phyloP scores from a whole-genome alignment of 1,140 invertebrate genomes.

The Aleiodes sp. region DNA sequence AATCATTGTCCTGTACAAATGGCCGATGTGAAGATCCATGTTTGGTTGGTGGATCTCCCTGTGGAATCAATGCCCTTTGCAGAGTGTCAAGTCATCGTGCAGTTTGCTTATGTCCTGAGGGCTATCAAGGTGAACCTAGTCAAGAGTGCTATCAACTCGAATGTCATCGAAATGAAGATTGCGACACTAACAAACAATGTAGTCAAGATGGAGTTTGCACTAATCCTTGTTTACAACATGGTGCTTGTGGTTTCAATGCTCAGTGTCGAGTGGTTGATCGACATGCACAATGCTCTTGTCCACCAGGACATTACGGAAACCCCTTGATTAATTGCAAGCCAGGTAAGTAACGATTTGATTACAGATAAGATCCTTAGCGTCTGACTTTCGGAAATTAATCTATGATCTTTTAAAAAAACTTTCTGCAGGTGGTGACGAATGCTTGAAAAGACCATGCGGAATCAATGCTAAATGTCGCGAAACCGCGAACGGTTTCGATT shows the following conservation, averaged over 20 bases:
- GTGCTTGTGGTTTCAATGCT: constrained; percentile 84
- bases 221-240: constrained; percentile 82
- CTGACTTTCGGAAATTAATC: background rate
- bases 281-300: constrained; percentile 83
- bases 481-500: constrained; percentile 75
- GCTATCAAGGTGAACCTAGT: constrained; percentile 81
- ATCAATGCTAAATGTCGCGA: constrained; percentile 84
- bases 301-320: constrained; percentile 86
- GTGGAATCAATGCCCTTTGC: constrained; percentile 81
- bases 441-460: constrained; percentile 83
- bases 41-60: constrained; percentile 69
- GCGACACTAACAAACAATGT: constrained; percentile 81
- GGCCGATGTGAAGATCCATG: constrained; percentile 84
- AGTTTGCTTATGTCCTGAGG: constrained; percentile 87
- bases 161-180: constrained; percentile 81
- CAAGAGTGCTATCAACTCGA: constrained; percentile 79
- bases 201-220: constrained; percentile 77
- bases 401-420: background rate
- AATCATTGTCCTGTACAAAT: constrained; percentile 78
- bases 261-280: constrained; percentile 84
- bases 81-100: constrained; percentile 79
- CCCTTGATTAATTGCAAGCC: constrained; percentile 80
- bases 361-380: background rate
- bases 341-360: constrained; percentile 53
- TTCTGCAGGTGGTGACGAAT: constrained; percentile 72